Evolutionary conservation across 2,888 invertebrate genomes (phyloP).

Genomic region (Ophonus ardosiacus): DNA sequence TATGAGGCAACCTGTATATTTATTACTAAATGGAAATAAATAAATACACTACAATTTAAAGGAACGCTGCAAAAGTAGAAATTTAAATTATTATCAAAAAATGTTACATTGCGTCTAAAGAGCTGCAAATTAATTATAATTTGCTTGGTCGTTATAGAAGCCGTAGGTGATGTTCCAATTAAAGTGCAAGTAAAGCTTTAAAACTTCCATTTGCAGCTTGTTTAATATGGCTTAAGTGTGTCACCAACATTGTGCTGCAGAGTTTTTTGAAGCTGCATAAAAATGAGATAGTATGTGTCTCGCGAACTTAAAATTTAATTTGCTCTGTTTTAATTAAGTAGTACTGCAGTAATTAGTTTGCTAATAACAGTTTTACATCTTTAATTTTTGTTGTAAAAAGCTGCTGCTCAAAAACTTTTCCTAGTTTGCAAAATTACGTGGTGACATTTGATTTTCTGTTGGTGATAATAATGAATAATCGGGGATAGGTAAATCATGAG

Average conservation of each 20-base stretch:
- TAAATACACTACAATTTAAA: no score
- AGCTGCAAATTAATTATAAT: no score
- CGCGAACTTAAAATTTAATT: not conserved
- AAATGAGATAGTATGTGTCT: not conserved
- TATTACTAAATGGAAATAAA: no score
- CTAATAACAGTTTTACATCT: conserved; percentile 3
- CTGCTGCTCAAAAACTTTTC: not conserved
- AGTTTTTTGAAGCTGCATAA: not conserved
- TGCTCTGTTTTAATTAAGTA: conserved; percentile 9
- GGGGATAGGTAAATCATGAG: conserved; percentile 50
- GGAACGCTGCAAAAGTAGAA: no score
- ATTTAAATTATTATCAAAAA: no score
- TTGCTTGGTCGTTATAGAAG: no score
- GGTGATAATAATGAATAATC: conserved; percentile 57
- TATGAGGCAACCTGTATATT: no score
- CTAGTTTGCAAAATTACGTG: not conserved
- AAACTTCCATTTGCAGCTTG: no score
- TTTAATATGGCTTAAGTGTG: not conserved
- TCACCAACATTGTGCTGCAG: not conserved
- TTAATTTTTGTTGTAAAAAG: not conserved
- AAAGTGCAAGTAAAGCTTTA: no score
- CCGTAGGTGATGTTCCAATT: no score
- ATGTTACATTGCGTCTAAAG: no score
- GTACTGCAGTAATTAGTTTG: not conserved
- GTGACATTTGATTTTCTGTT: conserved; percentile 1